Evolutionary conservation across 2,113 vertebrate species (phyloP), one percentile per base, ranked within the genome.

Genomic region (Alethe castanea): DNA sequence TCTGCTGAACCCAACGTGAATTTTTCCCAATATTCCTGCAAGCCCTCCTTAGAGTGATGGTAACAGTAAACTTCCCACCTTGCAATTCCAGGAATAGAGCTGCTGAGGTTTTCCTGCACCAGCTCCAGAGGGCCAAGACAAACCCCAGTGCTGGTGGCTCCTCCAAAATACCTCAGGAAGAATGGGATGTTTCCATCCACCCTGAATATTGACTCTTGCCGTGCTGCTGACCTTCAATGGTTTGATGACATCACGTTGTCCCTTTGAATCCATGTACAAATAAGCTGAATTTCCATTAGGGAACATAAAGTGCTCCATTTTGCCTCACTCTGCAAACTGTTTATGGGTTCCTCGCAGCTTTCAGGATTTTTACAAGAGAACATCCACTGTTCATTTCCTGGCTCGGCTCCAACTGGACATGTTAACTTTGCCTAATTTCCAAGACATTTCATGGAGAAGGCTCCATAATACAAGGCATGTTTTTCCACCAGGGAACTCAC

Each of bases 31-130:
- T 59, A 79, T 67, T 87, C 91, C 90, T 96, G 70, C 94, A 90
- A 81, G 89, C 71, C 90, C 89, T 96, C 84, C 71, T 73, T 47
- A 44, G 90, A 83, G 72, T 95, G 95, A 96, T 97, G 96, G 88
- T 96, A 96, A 86, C 94, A 87, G 72, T 94, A 95, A 96, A 90
- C 92, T 97, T 93, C 95, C 93, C 76, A 62, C 97, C 96, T 96
- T 95, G 97, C 78, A 95, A 71, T 98, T 98, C 98, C 98, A 98
- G 98, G 98, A 98, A 98, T 76, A 95, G 92, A 95, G 95, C 93
- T 93, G 79, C 95, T 91, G 95, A 97, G 93, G 95, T 97, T 98
- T 98, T 97, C 97, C 97, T 97, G 80, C 85, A 64, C 95, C 87
- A 62, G 81, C 95, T 96, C 96, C 96, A 90, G 83, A 96, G 71